Percentiles rank a stretch among this genome's conserved stretches.
Conservation (phyloP, 2,888 invertebrate species). For the Melinopterus prodromus region DNA sequence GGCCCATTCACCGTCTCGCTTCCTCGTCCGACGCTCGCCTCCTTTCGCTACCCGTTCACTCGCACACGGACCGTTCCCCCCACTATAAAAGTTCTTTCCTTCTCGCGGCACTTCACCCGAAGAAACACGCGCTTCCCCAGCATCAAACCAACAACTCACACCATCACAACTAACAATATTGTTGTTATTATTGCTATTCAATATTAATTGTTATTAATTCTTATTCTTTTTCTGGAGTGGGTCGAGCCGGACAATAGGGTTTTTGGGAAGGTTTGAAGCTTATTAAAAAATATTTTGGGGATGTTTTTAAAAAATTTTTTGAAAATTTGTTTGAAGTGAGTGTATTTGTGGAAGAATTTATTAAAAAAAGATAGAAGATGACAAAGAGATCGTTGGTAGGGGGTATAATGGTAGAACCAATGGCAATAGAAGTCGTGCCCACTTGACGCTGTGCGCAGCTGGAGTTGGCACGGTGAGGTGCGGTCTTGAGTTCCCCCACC, state of each 20-base stretch:
- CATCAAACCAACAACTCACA: neutral
- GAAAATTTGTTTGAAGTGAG: slow-evolving; percentile 18
- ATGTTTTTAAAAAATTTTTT: slow-evolving; percentile 7
- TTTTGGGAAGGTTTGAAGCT: too few relatives aligned
- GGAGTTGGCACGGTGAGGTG: slow-evolving; percentile 50
- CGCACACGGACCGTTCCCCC: slow-evolving; percentile 48
- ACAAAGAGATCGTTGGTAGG: slow-evolving; percentile 50
- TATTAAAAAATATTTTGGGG: slow-evolving; percentile 17
- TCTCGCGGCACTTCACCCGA: neutral
- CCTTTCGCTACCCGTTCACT: slow-evolving; percentile 51
- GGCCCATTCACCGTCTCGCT: slow-evolving; percentile 59
- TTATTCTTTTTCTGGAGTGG: neutral
- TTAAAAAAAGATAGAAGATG: slow-evolving; percentile 29
- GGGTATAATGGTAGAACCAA: slow-evolving; percentile 64
- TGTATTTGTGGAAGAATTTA: slow-evolving; percentile 20
- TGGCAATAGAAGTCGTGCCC: slow-evolving; percentile 68
- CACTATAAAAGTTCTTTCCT: slow-evolving; percentile 38
- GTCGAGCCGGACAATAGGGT: too few relatives aligned
- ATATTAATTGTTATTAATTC: slow-evolving; percentile 37
- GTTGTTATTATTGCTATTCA: slow-evolving; percentile 58
- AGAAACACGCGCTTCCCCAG: neutral
- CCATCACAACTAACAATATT: slow-evolving; percentile 31
- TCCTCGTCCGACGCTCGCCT: slow-evolving; percentile 22
- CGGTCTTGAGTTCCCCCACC: slow-evolving; percentile 49
- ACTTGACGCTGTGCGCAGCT: slow-evolving; percentile 59